Conservation (phyloP, 2,888 invertebrate species). For the Cheilosia vulpina region DNA sequence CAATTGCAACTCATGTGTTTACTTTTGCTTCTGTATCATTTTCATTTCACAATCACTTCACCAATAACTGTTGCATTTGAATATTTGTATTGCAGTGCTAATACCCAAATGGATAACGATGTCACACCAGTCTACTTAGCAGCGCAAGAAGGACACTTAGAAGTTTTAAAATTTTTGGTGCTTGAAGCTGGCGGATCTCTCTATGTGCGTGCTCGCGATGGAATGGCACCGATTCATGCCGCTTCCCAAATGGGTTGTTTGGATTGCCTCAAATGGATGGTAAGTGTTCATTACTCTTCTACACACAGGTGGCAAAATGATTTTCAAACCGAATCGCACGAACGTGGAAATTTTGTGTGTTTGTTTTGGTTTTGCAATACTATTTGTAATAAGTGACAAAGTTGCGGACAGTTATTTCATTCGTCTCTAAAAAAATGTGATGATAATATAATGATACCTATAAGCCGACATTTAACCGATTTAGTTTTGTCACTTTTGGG, state of each 20-base stretch:
- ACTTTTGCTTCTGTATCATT: conserved; percentile 3
- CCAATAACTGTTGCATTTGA: conserved; percentile 11
- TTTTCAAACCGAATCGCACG: too few relatives aligned
- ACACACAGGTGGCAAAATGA: too few relatives aligned
- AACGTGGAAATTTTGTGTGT: too few relatives aligned
- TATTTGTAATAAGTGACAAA: too few relatives aligned
- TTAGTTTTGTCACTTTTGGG: too few relatives aligned
- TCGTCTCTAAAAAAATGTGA: too few relatives aligned
- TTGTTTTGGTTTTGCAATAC: too few relatives aligned
- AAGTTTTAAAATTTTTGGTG: conserved; percentile 93
- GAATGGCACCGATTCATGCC: conserved; percentile 95
- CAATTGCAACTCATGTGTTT: too few relatives aligned
- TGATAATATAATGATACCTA: too few relatives aligned
- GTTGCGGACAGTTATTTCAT: too few relatives aligned
- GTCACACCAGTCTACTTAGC: conserved; percentile 95
- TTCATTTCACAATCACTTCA: conserved; percentile 43
- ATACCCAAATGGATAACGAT: conserved; percentile 96
- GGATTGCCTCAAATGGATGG: conserved; percentile 95
- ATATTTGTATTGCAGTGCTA: conserved; percentile 87
- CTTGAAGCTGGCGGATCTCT: conserved; percentile 92
- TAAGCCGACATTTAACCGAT: too few relatives aligned
- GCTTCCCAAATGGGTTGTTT: conserved; percentile 95
- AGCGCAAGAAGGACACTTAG: conserved; percentile 94
- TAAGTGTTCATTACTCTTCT: conserved; percentile 82
- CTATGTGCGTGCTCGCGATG: conserved; percentile 93